Evolutionary conservation across 1,140 invertebrate species (phyloP), one percentile per base, ranked within the genome.

Genomic region (Caenorhabditis latens): DNA sequence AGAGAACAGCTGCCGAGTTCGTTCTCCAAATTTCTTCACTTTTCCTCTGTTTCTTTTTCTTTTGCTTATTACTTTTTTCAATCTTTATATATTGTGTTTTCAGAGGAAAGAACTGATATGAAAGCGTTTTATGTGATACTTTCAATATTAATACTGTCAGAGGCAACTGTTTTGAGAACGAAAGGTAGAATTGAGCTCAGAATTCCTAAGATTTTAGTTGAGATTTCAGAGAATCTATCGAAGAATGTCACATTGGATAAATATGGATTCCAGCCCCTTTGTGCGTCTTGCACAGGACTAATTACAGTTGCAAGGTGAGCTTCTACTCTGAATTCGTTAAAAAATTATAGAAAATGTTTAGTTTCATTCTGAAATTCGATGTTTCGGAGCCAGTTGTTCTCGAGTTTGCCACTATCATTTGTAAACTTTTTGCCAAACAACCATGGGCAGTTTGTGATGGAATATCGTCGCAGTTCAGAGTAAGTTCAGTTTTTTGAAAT

Each of bases 381-480:
- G 40, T 71, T 16, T 75, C 87, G 13, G 87, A 88, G 42, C 43
- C 67, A 24, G 65, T 65, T 9, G 50, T 88, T 53, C 75, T 88
- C 4, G 50, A 85, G 3, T 57, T 85, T 14, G 87, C 87, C 4
- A 84, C 48, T 4, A 61, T 84, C 9, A 82, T 88, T 50, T 88
- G 87, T 53, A 63, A 75, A 42, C 19, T 88, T 7, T 84, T 87
- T 53, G 86, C 82, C 19, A 88, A 88, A 32, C 87, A 88, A 46
- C 53, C 83, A 42, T 88, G 46, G 71, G 75, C 50, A 11, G 86
- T 89, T 55, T 89, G 88, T 71, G 83, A 86, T 24, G 88, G 86
- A 46, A 89, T 89, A 11, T 65, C 83, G 21, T 63, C 58, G 4
- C 88, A 89, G 55, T 89, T 89, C 55, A 85, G 82, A 46, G 88